Conservation (phyloP, 2,888 invertebrate species). For the Athetis lepigone region DNA sequence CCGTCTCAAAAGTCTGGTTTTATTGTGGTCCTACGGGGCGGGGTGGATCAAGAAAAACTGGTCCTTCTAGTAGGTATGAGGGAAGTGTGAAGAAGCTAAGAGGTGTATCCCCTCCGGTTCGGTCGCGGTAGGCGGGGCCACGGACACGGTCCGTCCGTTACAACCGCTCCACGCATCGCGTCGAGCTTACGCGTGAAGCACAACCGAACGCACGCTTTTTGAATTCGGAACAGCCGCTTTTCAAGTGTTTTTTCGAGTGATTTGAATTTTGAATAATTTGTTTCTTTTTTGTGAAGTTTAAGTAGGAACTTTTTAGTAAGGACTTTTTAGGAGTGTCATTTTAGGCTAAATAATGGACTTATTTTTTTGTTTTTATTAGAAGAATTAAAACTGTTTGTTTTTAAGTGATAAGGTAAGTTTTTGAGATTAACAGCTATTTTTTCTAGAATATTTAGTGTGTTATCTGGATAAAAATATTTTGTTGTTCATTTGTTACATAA, state of each 20-base stretch:
- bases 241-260: constrained; percentile 64
- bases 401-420: constrained; percentile 61
- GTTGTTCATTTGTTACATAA: neutral
- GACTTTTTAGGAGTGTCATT: constrained; percentile 52
- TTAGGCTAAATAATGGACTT: constrained; percentile 62
- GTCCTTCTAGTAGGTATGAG: constrained; percentile 85
- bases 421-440: constrained; percentile 3
- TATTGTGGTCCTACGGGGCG: constrained; percentile 63
- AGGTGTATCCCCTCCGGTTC: constrained; percentile 86
- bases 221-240: constrained; percentile 70
- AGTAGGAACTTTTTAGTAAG: constrained; percentile 38
- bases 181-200: constrained; percentile 82
- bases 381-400: constrained; percentile 46
- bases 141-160: constrained; percentile 79
- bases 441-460: constrained; percentile 22
- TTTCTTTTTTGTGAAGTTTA: constrained; percentile 42
- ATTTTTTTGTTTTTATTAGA: constrained; percentile 37
- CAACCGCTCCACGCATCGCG: constrained; percentile 83
- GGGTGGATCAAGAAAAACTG: constrained; percentile 71
- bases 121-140: constrained; percentile 83
- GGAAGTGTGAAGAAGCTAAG: constrained; percentile 89
- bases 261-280: constrained; percentile 46
- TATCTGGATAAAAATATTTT: neutral
- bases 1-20: constrained; percentile 35
- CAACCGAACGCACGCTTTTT: constrained; percentile 76